Conservation (phyloP, 2,797 vertebrate genomes). For the Chlorospingus semifuscus region DNA sequence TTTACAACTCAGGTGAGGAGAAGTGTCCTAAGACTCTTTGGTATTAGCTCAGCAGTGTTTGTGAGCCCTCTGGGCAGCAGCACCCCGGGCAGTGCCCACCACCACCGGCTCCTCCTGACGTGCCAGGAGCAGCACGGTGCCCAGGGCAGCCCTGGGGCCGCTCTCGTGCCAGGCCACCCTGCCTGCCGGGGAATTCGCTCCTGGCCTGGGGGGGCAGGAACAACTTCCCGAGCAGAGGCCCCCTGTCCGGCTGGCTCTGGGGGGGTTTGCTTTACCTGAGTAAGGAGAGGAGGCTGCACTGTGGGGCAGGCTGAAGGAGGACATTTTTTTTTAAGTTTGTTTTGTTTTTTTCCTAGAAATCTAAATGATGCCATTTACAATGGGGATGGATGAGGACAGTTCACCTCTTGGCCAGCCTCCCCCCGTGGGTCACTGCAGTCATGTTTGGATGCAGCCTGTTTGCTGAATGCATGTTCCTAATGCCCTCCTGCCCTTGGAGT, state of each 20-base stretch:
- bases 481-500: background rate
- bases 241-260: background rate
- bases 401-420: slow-evolving; percentile 31
- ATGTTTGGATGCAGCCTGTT: background rate
- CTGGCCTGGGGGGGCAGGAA: background rate
- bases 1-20: slow-evolving; percentile 55
- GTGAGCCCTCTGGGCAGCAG: slow-evolving; percentile 32
- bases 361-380: slow-evolving; percentile 46
- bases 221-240: background rate
- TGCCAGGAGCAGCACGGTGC: background rate
- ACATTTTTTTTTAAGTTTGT: background rate
- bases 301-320: background rate
- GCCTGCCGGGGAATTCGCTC: background rate
- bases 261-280: slow-evolving; percentile 52
- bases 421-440: background rate
- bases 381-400: slow-evolving; percentile 36
- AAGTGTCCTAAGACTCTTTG: slow-evolving; percentile 78
- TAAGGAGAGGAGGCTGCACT: slow-evolving; percentile 49
- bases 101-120: background rate
- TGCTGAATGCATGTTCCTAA: background rate
- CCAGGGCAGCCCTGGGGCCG: background rate
- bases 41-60: slow-evolving; percentile 68
- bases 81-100: background rate
- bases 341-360: slow-evolving; percentile 44
- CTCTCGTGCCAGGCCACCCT: background rate